Percentiles rank a stretch among this genome's conserved stretches.
Conservation (phyloP, 2,888 invertebrate genomes). For the Fragum fragum region DNA sequence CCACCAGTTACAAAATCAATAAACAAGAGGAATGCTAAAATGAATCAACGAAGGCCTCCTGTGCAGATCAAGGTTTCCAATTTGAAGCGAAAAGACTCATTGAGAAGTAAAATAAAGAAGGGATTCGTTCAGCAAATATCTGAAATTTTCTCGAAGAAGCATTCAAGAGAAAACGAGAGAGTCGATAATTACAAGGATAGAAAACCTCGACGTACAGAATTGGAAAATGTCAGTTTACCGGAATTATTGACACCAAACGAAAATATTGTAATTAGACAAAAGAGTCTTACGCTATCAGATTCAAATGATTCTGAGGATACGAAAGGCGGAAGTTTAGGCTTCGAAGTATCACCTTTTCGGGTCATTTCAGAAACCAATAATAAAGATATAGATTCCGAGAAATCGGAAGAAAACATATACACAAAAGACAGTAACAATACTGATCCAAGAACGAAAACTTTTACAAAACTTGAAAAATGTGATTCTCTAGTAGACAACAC, state of each 20-base stretch:
- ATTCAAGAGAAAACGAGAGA: neutral
- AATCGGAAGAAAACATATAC: too few relatives aligned
- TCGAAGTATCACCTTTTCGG: constrained; percentile 49
- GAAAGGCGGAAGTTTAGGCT: constrained; percentile 39
- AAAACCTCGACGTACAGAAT: neutral
- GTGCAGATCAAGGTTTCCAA: constrained; percentile 50
- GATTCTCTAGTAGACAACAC: too few relatives aligned
- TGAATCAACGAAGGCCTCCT: constrained; percentile 17
- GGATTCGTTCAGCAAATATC: constrained; percentile 64
- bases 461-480: too few relatives aligned
- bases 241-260: constrained; percentile 40
- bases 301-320: neutral
- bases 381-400: too few relatives aligned
- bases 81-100: constrained; percentile 43
- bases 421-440: too few relatives aligned
- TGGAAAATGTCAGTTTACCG: neutral
- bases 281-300: neutral
- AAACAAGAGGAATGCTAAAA: constrained; percentile 14
- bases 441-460: too few relatives aligned
- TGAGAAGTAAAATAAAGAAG: constrained; percentile 44
- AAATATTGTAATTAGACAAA: constrained; percentile 31
- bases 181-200: neutral
- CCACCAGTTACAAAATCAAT: constrained; percentile 18
- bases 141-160: constrained; percentile 39
- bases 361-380: neutral